Evolutionary conservation across 2,113 vertebrate genomes (phyloP).

Genomic region (Cynoglossus semilaevis): DNA sequence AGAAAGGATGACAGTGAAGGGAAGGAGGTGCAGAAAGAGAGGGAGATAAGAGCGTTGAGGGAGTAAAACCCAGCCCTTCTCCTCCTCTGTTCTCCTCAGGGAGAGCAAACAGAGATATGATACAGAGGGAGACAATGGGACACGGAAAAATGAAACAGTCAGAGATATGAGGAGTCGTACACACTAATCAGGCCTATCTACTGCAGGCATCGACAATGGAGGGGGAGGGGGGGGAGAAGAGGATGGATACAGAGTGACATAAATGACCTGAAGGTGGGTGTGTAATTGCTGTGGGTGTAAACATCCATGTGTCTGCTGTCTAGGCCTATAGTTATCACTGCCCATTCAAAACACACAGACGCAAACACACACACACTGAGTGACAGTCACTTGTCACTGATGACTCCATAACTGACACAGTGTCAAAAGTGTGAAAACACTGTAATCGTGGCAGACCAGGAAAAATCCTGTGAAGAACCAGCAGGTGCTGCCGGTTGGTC

Average conservation of each 20-base stretch:
- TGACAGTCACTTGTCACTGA: conserved; percentile 28
- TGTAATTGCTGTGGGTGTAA: conserved; percentile 77
- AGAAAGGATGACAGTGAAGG: conserved; percentile 32
- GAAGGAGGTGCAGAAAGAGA: conserved; percentile 2
- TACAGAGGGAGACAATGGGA: conserved; percentile 57
- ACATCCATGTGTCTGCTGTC: conserved; percentile 73
- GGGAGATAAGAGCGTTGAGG: conserved; percentile 12
- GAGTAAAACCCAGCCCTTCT: conserved; percentile 26
- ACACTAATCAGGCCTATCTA: conserved; percentile 63
- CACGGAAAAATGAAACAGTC: conserved; percentile 60
- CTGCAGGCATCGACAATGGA: conserved; percentile 39
- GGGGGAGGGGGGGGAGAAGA: background rate
- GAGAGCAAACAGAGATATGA: conserved; percentile 57
- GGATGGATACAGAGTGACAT: conserved; percentile 32
- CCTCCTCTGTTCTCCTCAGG: conserved; percentile 37
- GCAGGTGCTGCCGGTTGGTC: conserved; percentile 26
- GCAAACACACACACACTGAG: conserved; percentile 27
- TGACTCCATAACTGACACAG: conserved; percentile 25
- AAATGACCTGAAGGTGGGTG: conserved; percentile 63
- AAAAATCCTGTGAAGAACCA: conserved; percentile 28
- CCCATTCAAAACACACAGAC: conserved; percentile 32
- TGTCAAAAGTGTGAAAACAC: conserved; percentile 33
- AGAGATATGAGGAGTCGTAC: conserved; percentile 64
- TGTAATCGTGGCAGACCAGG: conserved; percentile 29
- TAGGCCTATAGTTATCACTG: conserved; percentile 65